Conservation (phyloP, 2,113 vertebrate species). For the Leucoraja erinaceus region DNA sequence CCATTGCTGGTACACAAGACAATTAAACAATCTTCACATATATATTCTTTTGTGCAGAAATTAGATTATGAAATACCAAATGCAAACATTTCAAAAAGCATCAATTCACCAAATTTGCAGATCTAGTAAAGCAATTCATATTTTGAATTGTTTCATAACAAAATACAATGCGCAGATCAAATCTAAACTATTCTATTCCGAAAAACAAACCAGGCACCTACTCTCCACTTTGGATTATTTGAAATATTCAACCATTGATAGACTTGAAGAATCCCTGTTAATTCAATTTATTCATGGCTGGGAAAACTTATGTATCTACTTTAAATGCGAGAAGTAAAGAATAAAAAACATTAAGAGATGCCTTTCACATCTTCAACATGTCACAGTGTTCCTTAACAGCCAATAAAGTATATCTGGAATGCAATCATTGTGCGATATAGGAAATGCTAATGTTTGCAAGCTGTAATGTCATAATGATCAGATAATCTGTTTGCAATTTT, state of each 20-base stretch:
- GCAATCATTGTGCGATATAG: background rate
- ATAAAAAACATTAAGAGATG: background rate
- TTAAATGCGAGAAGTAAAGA: background rate
- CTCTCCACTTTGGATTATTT: background rate
- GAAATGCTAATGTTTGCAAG: background rate
- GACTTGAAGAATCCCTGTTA: background rate
- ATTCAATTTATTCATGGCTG: background rate
- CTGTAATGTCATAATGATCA: background rate
- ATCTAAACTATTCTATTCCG: background rate
- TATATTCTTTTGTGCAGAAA: background rate
- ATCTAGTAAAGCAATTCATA: background rate
- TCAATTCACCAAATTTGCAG: background rate
- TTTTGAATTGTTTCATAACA: background rate
- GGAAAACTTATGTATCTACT: background rate
- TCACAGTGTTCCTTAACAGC: background rate
- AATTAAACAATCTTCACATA: no score
- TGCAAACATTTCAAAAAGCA: background rate
- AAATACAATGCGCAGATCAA: background rate
- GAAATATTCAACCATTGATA: background rate
- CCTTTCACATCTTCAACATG: background rate
- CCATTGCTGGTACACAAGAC: no score
- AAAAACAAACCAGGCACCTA: no score
- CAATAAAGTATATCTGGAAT: background rate
- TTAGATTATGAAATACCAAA: background rate
- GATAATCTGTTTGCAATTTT: background rate